These are phyloP conservation scores for Crotalus helleri DNA, from an alignment of 2,113 vertebrate genomes.

Conservation along the genomic window DNA sequence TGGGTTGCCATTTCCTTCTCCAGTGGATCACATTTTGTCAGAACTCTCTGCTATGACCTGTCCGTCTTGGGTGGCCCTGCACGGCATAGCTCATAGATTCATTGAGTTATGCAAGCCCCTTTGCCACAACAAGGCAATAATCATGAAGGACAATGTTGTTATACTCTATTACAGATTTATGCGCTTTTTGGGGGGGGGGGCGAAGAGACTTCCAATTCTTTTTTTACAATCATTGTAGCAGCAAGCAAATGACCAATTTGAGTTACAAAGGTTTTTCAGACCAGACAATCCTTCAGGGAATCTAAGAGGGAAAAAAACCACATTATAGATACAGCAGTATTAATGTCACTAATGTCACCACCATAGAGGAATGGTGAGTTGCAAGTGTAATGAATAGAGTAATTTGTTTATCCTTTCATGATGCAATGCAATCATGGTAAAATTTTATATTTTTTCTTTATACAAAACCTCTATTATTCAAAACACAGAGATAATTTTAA, in stretches of 20 bases:
- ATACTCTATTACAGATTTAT: conserved; percentile 11
- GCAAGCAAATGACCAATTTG: not conserved
- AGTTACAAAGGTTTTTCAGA: not conserved
- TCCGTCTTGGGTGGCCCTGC: not conserved
- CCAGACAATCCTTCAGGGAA: not conserved
- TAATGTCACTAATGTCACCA: not conserved
- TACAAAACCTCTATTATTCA: not conserved
- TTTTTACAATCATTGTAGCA: not conserved
- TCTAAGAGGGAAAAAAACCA: not conserved
- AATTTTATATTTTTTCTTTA: not conserved
- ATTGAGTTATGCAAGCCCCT: too few relatives aligned
- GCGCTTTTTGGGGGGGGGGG: not conserved
- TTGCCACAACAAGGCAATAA: too few relatives aligned
- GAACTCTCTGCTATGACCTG: too few relatives aligned
- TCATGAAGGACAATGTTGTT: not conserved
- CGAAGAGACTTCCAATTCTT: not conserved
- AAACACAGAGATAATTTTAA: not conserved
- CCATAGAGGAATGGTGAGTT: not conserved
- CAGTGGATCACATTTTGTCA: too few relatives aligned
- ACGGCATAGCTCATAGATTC: too few relatives aligned
- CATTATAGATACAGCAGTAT: not conserved
- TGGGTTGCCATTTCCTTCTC: too few relatives aligned
- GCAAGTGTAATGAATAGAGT: not conserved
- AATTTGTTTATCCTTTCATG: not conserved
- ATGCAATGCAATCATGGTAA: not conserved